Evolutionary conservation across 2,797 vertebrate species (phyloP).

Genomic region (Catharus ustulatus): DNA sequence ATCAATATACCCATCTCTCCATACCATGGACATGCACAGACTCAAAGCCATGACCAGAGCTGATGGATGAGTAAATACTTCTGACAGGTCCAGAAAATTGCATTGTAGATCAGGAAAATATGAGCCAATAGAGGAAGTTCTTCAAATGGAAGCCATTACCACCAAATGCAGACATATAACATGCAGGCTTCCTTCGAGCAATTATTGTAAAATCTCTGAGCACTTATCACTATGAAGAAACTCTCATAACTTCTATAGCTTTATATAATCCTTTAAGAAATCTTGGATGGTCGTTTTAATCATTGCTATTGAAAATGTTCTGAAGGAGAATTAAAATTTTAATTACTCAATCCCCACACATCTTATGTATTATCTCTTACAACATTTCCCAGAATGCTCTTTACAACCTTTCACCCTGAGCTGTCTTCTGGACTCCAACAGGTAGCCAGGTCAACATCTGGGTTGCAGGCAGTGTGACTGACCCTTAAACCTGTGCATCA

Average conservation of each 20-base stretch:
- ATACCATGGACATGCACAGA: neutral
- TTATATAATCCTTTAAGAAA: neutral
- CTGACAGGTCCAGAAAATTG: neutral
- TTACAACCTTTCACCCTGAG: neutral
- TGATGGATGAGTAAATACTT: neutral
- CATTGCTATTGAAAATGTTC: neutral
- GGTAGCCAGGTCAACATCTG: neutral
- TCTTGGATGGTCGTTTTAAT: neutral
- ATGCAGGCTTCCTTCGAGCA: neutral
- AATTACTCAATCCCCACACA: rapidly evolving
- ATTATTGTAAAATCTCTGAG: neutral
- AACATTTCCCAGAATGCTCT: neutral
- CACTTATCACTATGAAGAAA: neutral
- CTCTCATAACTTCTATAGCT: neutral
- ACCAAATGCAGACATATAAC: neutral
- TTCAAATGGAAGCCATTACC: neutral
- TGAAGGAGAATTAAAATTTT: neutral
- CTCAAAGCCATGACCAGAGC: neutral
- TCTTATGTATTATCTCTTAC: neutral
- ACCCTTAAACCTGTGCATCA: neutral
- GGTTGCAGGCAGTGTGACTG: neutral
- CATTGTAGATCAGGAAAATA: neutral
- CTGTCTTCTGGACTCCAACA: neutral
- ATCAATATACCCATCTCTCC: neutral
- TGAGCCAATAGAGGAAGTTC: neutral